Percentiles rank a stretch among this genome's conserved stretches.
Conservation (phyloP, 2,797 vertebrate genomes). For the Falco naumanni region DNA sequence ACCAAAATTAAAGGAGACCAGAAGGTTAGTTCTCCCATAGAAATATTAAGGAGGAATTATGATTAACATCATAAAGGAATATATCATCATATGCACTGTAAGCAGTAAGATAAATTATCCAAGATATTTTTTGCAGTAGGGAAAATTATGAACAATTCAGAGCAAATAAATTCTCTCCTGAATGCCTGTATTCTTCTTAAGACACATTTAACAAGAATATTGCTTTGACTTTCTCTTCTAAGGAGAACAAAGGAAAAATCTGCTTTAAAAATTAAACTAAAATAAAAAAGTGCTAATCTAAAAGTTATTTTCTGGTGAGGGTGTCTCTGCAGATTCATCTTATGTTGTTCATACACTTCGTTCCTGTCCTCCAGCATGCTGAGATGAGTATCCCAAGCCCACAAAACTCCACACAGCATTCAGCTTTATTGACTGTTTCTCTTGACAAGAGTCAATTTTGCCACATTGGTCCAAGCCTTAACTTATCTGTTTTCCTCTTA, state of each 20-base stretch:
- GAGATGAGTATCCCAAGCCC: not conserved
- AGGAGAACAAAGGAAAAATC: not conserved
- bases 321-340: not conserved
- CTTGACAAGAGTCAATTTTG: not conserved
- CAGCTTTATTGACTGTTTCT: not conserved
- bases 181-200: not conserved
- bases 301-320: not conserved
- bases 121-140: not conserved
- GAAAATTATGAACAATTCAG: not conserved
- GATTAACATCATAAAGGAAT: not conserved
- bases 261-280: conserved; percentile 1
- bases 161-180: not conserved
- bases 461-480: not conserved
- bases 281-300: not conserved
- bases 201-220: not conserved
- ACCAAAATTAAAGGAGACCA: not conserved
- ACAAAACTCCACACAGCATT: not conserved
- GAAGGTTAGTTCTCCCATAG: not conserved
- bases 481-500: not conserved
- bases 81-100: not conserved
- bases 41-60: not conserved
- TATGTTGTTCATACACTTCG: not conserved
- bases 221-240: not conserved
- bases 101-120: not conserved
- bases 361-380: not conserved